A percentile compares a stretch with the other conserved stretches of the same genome.
phyloP scores from a whole-genome alignment of 2,888 invertebrate species.

The Plutella xylostella region DNA sequence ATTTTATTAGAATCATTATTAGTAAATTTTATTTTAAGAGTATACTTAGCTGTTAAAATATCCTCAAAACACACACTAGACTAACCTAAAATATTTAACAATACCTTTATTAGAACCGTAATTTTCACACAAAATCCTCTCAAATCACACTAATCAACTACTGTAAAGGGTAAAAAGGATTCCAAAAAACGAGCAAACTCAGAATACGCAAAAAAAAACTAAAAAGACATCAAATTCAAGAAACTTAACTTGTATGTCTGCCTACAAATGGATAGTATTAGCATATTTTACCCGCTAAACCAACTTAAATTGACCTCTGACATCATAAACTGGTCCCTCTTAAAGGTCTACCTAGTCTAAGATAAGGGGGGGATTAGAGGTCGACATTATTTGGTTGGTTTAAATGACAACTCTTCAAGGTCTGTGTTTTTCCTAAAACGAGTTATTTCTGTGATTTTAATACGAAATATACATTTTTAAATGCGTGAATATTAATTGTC shows the following conservation, averaged over 20 bases:
- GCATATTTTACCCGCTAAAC: slow-evolving; percentile 33
- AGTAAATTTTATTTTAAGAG: no score
- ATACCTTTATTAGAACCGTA: no score
- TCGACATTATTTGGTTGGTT: neutral
- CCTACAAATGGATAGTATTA: slow-evolving; percentile 31
- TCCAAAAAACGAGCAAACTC: neutral
- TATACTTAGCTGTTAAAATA: no score
- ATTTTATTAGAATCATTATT: no score
- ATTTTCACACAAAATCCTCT: no score
- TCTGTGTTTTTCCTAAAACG: slow-evolving; percentile 2
- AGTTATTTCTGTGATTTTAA: slow-evolving; percentile 5
- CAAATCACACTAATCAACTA: no score
- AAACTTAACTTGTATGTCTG: slow-evolving; percentile 11
- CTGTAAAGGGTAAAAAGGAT: no score
- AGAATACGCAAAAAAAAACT: neutral
- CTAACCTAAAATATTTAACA: no score
- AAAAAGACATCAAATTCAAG: neutral
- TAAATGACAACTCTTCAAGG: neutral
- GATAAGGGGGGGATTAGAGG: neutral
- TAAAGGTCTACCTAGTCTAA: neutral
- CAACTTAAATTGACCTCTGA: slow-evolving; percentile 24
- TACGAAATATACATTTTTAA: neutral
- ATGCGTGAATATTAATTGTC: slow-evolving; percentile 1
- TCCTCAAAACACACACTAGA: no score
- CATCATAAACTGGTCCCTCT: neutral